These are phyloP conservation scores for Drosophila infuscata DNA, from an alignment of 2,888 invertebrate genomes.

Conservation along the genomic window DNA sequence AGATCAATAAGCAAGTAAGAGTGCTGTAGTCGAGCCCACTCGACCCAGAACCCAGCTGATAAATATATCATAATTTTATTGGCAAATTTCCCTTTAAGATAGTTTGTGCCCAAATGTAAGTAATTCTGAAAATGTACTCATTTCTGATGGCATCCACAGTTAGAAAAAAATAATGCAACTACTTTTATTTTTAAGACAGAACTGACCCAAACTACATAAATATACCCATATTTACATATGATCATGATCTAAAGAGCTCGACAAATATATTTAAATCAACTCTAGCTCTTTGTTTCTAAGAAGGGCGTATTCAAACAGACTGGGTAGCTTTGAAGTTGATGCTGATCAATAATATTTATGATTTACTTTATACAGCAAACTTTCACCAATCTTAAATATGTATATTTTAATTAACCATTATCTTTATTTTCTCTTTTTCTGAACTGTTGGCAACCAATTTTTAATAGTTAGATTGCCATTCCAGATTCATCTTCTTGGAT, in stretches of 20 bases:
- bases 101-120: no score
- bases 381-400: not conserved
- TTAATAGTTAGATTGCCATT: not conserved
- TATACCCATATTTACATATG: not conserved
- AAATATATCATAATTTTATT: no score
- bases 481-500: not conserved
- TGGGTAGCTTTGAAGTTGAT: not conserved
- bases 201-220: no score
- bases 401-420: not conserved
- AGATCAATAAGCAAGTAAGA: no score
- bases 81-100: no score
- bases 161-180: no score
- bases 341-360: not conserved
- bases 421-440: not conserved
- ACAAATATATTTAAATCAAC: not conserved
- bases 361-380: not conserved
- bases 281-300: not conserved
- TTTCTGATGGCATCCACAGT: no score
- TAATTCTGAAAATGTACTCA: no score
- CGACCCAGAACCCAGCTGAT: no score
- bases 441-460: not conserved
- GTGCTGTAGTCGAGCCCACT: no score
- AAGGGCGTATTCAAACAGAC: not conserved
- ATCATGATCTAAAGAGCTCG: not conserved
- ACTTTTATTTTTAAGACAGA: no score